Base-by-base conservation (phyloP, 2,888 invertebrate genomes). In the Syrista parreyssii region DNA sequence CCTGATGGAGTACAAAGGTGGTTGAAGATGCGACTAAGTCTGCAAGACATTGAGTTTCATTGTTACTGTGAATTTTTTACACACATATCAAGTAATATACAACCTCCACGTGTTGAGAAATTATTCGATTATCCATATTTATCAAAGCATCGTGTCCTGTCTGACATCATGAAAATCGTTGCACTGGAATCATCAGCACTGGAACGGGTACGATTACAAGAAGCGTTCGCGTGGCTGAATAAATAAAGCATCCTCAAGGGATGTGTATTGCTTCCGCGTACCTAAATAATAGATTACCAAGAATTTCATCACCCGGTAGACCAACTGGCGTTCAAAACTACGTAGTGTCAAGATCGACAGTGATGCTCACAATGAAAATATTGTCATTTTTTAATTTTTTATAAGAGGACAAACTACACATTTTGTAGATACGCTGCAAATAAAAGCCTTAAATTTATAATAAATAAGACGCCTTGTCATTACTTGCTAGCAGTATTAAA, bases 11-110 rank as follows among this genome's bases (percentile, higher is more conserved):
- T 79, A 36, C 77, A 84, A 75, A 68, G 78, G 12, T 89, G 90
- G 89, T 76, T 88, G 77, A 81, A 79, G 76, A 79, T 77, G 11
- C 82, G 77, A 76, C 75, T 87, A 33, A 78, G 79, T 32, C 71
- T 71, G 2, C 12, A 32, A 31, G 31, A 31, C 23, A 12, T 33
- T 33, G 31, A 71, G 33, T 71, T 71, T 71, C 71, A 33, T 15
- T 0, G 80, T 12, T 77, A 86, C 23, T 79, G 71, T 32, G 83
- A 83, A 11, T 55, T 55, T 15, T 55, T 55, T 9, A 23, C 55
- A 9, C 55, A 55, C 9, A 23, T 55, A 15, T 55, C 23, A 23
- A 55, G 23, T 55, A 9, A 55, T 9, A 55, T 23, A 23, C 23
- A 55, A 23, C 9, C 55, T 23, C 55, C 55, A 23, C 9, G 55